These are phyloP conservation scores for Pocota personata DNA, from an alignment of 2,888 invertebrate species.

Conservation along the genomic window DNA sequence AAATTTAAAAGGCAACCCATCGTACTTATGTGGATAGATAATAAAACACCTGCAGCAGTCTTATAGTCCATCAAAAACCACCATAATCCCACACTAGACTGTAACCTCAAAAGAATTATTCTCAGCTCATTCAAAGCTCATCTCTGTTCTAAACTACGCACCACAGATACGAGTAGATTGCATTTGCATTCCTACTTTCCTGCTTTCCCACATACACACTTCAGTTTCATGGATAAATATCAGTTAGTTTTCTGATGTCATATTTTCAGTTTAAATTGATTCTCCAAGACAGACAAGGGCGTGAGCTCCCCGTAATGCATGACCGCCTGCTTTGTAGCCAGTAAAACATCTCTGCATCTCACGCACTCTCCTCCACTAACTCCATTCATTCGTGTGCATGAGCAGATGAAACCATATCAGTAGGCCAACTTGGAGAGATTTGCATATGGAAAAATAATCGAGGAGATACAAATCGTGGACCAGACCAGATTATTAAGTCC, in stretches of 20 bases:
- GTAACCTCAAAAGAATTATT: neutral
- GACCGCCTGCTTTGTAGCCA: neutral
- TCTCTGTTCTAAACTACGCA: neutral
- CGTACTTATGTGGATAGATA: neutral
- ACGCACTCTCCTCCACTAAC: conserved; percentile 11
- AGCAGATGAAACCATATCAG: conserved; percentile 63
- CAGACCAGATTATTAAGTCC: conserved; percentile 59
- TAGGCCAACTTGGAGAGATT: conserved; percentile 66
- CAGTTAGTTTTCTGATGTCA: conserved; percentile 65
- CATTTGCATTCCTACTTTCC: no score
- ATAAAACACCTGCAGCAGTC: neutral
- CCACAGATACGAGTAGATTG: no score
- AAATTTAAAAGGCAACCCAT: neutral
- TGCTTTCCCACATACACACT: neutral
- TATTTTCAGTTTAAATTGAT: conserved; percentile 43
- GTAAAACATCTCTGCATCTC: neutral
- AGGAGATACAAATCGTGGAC: conserved; percentile 46
- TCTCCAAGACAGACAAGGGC: conserved; percentile 47
- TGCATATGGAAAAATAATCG: conserved; percentile 52
- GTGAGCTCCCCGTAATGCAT: conserved; percentile 1
- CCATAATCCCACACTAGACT: neutral
- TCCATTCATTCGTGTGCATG: neutral
- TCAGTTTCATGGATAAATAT: conserved; percentile 14
- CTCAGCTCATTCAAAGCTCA: neutral
- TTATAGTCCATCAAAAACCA: neutral